A percentile compares a stretch with the other conserved stretches of the same genome.
phyloP scores from a whole-genome alignment of 2,113 vertebrate genomes.

The Solenodon paradoxus region DNA sequence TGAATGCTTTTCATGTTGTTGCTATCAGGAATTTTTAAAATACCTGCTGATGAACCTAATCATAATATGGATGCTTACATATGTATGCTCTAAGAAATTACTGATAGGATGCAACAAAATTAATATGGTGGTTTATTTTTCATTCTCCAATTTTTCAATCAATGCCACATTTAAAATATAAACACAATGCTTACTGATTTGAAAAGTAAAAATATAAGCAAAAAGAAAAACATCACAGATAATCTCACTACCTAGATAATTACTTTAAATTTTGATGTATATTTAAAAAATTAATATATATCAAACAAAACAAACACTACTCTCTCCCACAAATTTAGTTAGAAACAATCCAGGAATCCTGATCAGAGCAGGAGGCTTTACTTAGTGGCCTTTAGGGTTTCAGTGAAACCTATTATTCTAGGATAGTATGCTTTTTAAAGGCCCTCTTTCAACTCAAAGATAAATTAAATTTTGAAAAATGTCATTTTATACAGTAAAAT shows the following conservation, averaged over 20 bases:
- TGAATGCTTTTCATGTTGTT: neutral
- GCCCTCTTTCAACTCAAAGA: constrained; percentile 52
- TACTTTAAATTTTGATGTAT: constrained; percentile 27
- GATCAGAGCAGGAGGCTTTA: neutral
- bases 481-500: constrained; percentile 75
- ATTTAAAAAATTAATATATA: neutral
- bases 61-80: neutral
- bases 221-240: neutral
- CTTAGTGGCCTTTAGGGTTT: neutral
- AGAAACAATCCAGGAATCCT: neutral
- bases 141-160: neutral
- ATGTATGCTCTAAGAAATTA: neutral
- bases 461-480: constrained; percentile 75
- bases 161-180: neutral
- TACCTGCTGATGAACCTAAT: neutral
- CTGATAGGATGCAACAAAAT: neutral
- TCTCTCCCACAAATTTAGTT: neutral
- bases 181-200: constrained; percentile 8
- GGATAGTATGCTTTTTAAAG: neutral
- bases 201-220: neutral
- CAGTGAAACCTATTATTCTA: neutral
- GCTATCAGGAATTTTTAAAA: neutral
- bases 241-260: neutral
- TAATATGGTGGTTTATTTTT: neutral
- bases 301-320: neutral